These are phyloP conservation scores for Leucoptera coffeella DNA, from an alignment of 2,888 invertebrate genomes.

Conservation along the genomic window DNA sequence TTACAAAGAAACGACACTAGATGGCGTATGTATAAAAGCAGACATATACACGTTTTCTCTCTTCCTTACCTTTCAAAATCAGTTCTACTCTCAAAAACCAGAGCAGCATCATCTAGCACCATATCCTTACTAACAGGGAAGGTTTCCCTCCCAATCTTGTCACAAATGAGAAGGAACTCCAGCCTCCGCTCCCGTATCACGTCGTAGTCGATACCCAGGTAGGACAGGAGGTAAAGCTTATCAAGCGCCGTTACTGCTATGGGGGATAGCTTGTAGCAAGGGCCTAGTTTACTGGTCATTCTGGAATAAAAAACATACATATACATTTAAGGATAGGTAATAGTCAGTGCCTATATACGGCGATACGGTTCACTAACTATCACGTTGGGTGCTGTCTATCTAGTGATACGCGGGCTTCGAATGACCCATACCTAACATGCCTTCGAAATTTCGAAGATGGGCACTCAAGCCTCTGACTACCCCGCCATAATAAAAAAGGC, in stretches of 20 bases:
- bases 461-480: no score
- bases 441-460: no score
- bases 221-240: constrained; percentile 31
- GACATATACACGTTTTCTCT: no score
- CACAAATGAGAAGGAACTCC: constrained; percentile 24
- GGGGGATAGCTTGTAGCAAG: constrained; percentile 27
- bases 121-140: constrained; percentile 25
- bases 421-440: no score
- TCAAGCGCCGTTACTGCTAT: constrained; percentile 17
- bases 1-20: no score
- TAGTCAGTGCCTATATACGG: no score
- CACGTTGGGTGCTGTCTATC: no score
- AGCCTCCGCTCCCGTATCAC: constrained; percentile 28
- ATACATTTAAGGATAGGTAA: no score
- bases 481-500: no score
- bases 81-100: constrained; percentile 22
- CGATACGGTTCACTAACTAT: no score
- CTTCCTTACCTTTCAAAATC: constrained; percentile 35
- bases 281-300: constrained; percentile 18
- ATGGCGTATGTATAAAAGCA: no score
- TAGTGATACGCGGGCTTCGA: no score
- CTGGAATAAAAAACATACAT: constrained; percentile 13
- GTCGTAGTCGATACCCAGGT: constrained; percentile 28
- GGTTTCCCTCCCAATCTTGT: constrained; percentile 22
- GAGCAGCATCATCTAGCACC: constrained; percentile 23